Base-by-base conservation (phyloP, 2,797 vertebrate genomes). In the Alosa sapidissima region DNA sequence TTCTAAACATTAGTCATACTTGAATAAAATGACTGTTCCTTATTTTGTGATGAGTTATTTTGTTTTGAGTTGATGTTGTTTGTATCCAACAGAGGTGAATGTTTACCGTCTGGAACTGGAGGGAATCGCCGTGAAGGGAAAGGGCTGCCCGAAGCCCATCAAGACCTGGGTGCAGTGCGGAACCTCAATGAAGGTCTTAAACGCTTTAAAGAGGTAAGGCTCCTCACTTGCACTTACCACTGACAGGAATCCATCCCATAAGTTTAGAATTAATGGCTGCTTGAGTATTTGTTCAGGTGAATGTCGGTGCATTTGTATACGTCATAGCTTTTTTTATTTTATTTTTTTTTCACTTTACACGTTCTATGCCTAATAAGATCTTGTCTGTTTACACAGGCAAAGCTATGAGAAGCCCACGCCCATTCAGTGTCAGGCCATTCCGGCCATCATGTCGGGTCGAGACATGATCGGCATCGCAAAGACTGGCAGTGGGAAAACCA, bases 141-240 rank as follows among this genome's bases (percentile, higher is more conserved):
- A 99, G 92, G 97, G 97, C 86, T 99, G 98, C 86, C 97, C 98
- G 11, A 99, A 99, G 90, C 98, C 98, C 83, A 98, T 99, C 92
- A 99, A 97, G 94, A 97, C 97, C 81, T 99, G 98, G 98, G 98
- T 99, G 75, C 98, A 99, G 91, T 99, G 98, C 91, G 98, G 98
- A 3, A 99, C 98, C 86, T 99, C 98, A 16, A 99, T 99, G 98
- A 99, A 99, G 94, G 99, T 99, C 92, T 93, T 99, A 91, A 96
- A 93, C 68, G 95, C 98, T 2, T 92, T 99, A 55, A 99, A 99
- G 92, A 98, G 96, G 98, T 99, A 92, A 96, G 97, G 84, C 21
- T 49, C 28, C 21, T 55, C 68, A 41, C 2, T 6, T 51, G 5
- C 24, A 45, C 19, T 75, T 41, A 41, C 68, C 36, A 19, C 24